Evolutionary conservation across 2,113 vertebrate genomes (phyloP).

Genomic region (Lampris megalopsis): DNA sequence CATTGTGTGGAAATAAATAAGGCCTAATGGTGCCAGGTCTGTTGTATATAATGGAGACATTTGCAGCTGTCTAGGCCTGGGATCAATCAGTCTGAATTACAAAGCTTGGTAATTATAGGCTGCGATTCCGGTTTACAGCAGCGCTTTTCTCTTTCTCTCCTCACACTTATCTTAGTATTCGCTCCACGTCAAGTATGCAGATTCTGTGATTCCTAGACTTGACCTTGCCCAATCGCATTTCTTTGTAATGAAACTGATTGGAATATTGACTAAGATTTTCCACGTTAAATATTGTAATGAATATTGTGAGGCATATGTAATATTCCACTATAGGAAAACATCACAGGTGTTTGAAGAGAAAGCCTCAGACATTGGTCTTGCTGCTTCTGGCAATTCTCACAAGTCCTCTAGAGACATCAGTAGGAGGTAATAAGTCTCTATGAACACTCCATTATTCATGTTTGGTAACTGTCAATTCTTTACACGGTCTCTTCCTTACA

Average conservation of each 20-base stretch:
- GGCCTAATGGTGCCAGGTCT: constrained; percentile 40
- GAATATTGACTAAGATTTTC: not conserved
- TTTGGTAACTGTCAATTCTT: constrained; percentile 60
- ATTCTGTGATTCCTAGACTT: constrained; percentile 31
- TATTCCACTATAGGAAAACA: constrained; percentile 12
- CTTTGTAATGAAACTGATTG: constrained; percentile 38
- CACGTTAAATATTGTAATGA: constrained; percentile 14
- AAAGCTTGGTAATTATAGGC: constrained; percentile 71
- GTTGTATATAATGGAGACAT: constrained; percentile 55
- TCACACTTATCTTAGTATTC: constrained; percentile 17
- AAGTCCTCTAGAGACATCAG: constrained; percentile 28
- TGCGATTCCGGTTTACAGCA: constrained; percentile 50
- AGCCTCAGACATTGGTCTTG: constrained; percentile 46
- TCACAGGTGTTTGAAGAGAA: constrained; percentile 27
- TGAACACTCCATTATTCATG: constrained; percentile 47
- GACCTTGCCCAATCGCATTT: constrained; percentile 15
- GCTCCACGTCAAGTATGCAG: constrained; percentile 16
- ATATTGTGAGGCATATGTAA: constrained; percentile 13
- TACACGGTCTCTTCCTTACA: constrained; percentile 62
- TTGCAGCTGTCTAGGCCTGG: constrained; percentile 64
- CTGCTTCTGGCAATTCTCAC: constrained; percentile 36
- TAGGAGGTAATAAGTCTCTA: constrained; percentile 66
- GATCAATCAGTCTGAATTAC: constrained; percentile 78
- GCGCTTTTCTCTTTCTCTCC: constrained; percentile 17
- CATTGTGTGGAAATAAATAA: constrained; percentile 46